phyloP scores from a whole-genome alignment of 2,797 vertebrate species.

The Poecilia velifera region DNA sequence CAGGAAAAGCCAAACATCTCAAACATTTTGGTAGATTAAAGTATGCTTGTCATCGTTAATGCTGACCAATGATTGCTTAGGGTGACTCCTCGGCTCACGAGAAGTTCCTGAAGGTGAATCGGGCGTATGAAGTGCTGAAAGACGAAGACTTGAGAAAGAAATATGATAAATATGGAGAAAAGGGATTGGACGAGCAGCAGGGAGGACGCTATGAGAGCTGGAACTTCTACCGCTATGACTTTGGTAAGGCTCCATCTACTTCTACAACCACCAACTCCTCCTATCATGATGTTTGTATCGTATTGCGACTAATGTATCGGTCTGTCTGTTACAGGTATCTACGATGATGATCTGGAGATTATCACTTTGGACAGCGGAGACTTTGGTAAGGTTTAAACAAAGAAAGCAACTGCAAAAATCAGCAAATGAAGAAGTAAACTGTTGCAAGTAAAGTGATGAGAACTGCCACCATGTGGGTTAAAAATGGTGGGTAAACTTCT shows the following conservation, averaged over 20 bases:
- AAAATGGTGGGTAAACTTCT: background rate
- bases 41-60: background rate
- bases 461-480: background rate
- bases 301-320: background rate
- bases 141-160: slow-evolving; percentile 96
- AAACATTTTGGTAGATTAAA: background rate
- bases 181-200: slow-evolving; percentile 90
- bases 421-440: background rate
- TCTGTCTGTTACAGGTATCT: slow-evolving; percentile 86
- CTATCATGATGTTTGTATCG: background rate
- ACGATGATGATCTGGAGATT: slow-evolving; percentile 96
- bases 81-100: slow-evolving; percentile 91
- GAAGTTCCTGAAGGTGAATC: slow-evolving; percentile 94
- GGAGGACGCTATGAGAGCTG: slow-evolving; percentile 95
- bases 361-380: slow-evolving; percentile 95
- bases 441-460: background rate
- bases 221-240: slow-evolving; percentile 96
- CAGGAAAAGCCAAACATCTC: background rate
- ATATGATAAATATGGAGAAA: slow-evolving; percentile 97
- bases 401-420: background rate
- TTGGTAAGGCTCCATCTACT: slow-evolving; percentile 78
- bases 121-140: slow-evolving; percentile 97
- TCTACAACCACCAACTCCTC: background rate
- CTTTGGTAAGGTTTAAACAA: slow-evolving; percentile 85
- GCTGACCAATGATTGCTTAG: slow-evolving; percentile 64